Conservation (phyloP, 2,888 invertebrate genomes). For the Neoitamus cyanurus region DNA sequence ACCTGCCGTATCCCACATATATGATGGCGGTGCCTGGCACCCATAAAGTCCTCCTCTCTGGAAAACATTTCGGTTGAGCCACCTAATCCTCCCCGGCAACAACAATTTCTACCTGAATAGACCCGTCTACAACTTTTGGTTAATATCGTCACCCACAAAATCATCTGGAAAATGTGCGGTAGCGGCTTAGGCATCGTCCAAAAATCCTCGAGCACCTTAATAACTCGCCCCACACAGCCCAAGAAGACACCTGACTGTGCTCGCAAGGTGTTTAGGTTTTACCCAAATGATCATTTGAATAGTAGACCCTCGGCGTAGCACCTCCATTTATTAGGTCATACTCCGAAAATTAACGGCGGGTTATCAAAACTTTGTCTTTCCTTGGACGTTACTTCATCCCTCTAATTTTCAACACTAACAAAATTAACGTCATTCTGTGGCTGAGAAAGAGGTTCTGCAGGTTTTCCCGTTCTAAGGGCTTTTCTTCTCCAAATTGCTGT, state of each 20-base stretch:
- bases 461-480: not conserved
- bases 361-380: conserved; percentile 32
- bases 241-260: conserved; percentile 21
- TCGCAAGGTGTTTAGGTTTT: conserved; percentile 9
- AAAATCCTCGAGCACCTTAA: not conserved
- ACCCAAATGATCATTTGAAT: conserved; percentile 31
- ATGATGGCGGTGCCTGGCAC: not conserved
- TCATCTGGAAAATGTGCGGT: conserved; percentile 20
- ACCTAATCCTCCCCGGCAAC: not conserved
- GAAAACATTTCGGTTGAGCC: not conserved
- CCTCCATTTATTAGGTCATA: conserved; percentile 32
- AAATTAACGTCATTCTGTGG: conserved; percentile 36
- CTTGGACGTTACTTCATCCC: conserved; percentile 31
- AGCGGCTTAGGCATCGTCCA: not conserved
- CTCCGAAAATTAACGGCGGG: conserved; percentile 21
- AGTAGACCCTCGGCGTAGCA: not conserved
- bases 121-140: conserved; percentile 1
- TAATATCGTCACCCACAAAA: conserved; percentile 18
- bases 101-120: not conserved
- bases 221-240: not conserved
- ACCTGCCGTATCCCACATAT: not conserved
- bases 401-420: conserved; percentile 30
- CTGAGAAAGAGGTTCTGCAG: conserved; percentile 23
- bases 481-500: conserved; percentile 36
- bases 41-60: not conserved